Percentiles rank a stretch among this genome's conserved stretches.
Evolutionary conservation across 1,140 invertebrate species (phyloP).

Genomic region (Platorchestia sp.): DNA sequence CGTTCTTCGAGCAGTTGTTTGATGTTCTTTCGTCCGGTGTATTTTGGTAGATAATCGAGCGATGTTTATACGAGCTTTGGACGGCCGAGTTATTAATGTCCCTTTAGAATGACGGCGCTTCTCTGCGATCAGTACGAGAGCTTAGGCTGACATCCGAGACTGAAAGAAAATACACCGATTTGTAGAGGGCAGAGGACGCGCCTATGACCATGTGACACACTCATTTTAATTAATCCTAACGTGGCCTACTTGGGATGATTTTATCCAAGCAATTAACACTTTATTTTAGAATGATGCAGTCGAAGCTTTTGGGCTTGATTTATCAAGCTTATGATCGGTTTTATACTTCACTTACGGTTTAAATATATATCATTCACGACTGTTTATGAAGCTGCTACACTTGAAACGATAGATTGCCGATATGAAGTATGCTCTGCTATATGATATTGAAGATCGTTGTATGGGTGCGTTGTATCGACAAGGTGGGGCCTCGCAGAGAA

Average conservation of each 20-base stretch:
- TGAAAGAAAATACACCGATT: conserved; percentile 9
- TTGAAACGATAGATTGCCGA: not conserved
- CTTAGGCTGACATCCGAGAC: not conserved
- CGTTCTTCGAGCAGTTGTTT: conserved; percentile 27
- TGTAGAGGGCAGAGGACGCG: not conserved
- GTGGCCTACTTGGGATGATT: not conserved
- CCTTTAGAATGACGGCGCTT: not conserved
- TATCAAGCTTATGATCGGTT: no score
- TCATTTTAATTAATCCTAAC: not conserved
- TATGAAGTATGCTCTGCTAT: not conserved
- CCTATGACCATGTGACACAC: not conserved
- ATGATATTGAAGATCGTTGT: not conserved
- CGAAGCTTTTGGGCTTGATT: no score
- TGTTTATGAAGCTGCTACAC: not conserved
- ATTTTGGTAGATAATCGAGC: conserved; percentile 53
- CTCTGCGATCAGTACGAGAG: not conserved
- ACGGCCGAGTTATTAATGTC: conserved; percentile 45
- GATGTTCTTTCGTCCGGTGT: conserved; percentile 50
- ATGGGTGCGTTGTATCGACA: not conserved
- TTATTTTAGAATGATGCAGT: no score
- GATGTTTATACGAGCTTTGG: conserved; percentile 38
- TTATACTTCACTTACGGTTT: not conserved
- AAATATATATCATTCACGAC: not conserved
- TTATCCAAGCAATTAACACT: not conserved
- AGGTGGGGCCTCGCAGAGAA: not conserved